Evolutionary conservation across 2,797 vertebrate genomes (phyloP).

Genomic region (Philypnodon macrostomus): DNA sequence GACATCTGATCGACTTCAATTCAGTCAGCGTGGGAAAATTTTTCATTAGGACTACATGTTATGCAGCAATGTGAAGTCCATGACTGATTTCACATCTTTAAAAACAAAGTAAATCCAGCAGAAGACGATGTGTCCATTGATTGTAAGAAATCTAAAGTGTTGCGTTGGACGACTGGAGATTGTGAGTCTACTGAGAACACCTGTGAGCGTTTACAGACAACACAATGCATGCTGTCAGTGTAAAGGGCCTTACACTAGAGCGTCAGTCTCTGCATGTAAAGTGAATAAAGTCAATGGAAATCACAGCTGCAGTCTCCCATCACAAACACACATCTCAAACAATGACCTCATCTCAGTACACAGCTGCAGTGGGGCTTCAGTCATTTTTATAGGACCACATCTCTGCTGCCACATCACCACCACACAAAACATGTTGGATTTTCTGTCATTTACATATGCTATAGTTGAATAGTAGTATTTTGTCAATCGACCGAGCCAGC

Average conservation of each 20-base stretch:
- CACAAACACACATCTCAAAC: conserved; percentile 44
- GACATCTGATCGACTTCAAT: too few species aligned
- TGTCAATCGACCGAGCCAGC: conserved; percentile 1
- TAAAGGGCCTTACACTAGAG: conserved; percentile 29
- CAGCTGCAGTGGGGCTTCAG: conserved; percentile 25
- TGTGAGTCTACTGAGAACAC: conserved; percentile 25
- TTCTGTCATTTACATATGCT: conserved; percentile 17
- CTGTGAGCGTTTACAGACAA: conserved; percentile 27
- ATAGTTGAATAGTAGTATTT: conserved; percentile 6
- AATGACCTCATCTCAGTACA: conserved; percentile 49
- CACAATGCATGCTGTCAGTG: conserved; percentile 33
- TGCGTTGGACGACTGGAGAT: background rate
- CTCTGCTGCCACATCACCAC: conserved; percentile 55
- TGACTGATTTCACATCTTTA: too few species aligned
- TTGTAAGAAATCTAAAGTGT: background rate
- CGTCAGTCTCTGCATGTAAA: conserved; percentile 23
- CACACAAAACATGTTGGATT: conserved; percentile 47
- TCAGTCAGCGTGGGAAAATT: too few species aligned
- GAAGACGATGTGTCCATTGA: background rate
- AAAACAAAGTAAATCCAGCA: background rate
- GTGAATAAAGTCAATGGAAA: conserved; percentile 30
- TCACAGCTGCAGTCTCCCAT: conserved; percentile 43
- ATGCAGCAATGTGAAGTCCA: too few species aligned
- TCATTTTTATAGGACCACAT: conserved; percentile 44
- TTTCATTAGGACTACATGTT: too few species aligned